Evolutionary conservation across 1,140 invertebrate genomes (phyloP).

Genomic region (Daktulosphaira vitifoliae): DNA sequence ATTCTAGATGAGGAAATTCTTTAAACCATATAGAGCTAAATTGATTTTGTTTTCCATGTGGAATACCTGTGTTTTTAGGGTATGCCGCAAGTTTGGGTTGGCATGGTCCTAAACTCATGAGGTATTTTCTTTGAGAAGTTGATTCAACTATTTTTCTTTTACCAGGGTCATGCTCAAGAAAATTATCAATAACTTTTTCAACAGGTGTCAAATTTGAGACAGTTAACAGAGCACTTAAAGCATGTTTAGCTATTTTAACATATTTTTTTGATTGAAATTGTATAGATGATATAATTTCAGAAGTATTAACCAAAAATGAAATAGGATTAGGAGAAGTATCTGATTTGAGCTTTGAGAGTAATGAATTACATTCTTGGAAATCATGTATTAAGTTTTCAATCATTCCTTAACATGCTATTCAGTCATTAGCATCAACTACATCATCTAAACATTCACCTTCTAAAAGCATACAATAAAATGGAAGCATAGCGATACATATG

Average conservation of each 20-base stretch:
- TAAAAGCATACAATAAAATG: too few species aligned
- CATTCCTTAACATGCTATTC: too few species aligned
- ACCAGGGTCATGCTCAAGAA: conserved; percentile 18
- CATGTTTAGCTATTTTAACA: not conserved
- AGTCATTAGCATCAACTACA: too few species aligned
- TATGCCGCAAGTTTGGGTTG: not conserved
- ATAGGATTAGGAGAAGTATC: not conserved
- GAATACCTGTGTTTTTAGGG: not conserved
- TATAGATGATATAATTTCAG: not conserved
- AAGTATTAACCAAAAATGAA: not conserved
- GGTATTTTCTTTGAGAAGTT: not conserved
- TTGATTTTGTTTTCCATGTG: not conserved
- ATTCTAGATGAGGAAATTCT: conserved; percentile 10
- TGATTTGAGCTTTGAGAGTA: not conserved
- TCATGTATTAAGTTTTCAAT: not conserved
- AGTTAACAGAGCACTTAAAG: not conserved
- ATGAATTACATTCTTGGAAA: not conserved
- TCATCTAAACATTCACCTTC: too few species aligned
- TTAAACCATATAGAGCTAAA: conserved; percentile 17
- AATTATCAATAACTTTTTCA: not conserved
- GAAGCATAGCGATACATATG: too few species aligned
- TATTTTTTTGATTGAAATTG: conserved; percentile 2
- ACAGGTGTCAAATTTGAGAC: not conserved
- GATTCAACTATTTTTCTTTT: not conserved
- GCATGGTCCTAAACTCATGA: conserved; percentile 12